phyloP scores from a whole-genome alignment of 2,888 invertebrate species.

The Syritta pipiens region DNA sequence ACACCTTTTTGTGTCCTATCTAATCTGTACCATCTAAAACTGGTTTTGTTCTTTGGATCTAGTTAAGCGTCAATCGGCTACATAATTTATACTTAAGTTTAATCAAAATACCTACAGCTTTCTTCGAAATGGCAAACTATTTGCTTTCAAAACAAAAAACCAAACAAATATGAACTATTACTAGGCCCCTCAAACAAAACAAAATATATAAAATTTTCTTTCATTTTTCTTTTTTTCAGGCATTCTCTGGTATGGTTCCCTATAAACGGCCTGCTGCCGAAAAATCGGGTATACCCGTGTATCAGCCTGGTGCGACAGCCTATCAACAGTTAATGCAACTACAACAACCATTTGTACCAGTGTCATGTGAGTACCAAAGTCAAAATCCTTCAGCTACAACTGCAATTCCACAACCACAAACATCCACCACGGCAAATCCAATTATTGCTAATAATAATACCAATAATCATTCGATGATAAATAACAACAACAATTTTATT shows the following conservation, averaged over 20 bases:
- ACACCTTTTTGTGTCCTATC: too few relatives aligned
- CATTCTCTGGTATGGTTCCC: slow-evolving; percentile 96
- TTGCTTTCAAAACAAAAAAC: not conserved
- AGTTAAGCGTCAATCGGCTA: too few relatives aligned
- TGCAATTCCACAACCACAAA: slow-evolving; percentile 73
- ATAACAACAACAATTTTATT: slow-evolving; percentile 68
- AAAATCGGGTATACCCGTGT: slow-evolving; percentile 97
- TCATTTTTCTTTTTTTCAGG: slow-evolving; percentile 81
- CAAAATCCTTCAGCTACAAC: slow-evolving; percentile 75
- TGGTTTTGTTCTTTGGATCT: too few relatives aligned
- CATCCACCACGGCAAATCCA: slow-evolving; percentile 79
- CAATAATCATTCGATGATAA: slow-evolving; percentile 69
- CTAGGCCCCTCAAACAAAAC: too few relatives aligned
- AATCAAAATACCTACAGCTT: not conserved
- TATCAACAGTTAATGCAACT: slow-evolving; percentile 97
- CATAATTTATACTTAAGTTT: too few relatives aligned
- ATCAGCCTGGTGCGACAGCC: slow-evolving; percentile 94
- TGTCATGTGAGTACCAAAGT: slow-evolving; percentile 95
- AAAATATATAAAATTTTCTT: not conserved
- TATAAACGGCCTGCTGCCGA: slow-evolving; percentile 97
- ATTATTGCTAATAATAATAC: slow-evolving; percentile 72
- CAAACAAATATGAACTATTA: slow-evolving; percentile 15
- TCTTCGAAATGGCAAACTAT: not conserved
- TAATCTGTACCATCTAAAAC: too few relatives aligned
- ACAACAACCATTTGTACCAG: slow-evolving; percentile 97